These are phyloP conservation scores for Notoglanidium macrostoma DNA, from an alignment of 2,797 vertebrate genomes.

Conservation along the genomic window DNA sequence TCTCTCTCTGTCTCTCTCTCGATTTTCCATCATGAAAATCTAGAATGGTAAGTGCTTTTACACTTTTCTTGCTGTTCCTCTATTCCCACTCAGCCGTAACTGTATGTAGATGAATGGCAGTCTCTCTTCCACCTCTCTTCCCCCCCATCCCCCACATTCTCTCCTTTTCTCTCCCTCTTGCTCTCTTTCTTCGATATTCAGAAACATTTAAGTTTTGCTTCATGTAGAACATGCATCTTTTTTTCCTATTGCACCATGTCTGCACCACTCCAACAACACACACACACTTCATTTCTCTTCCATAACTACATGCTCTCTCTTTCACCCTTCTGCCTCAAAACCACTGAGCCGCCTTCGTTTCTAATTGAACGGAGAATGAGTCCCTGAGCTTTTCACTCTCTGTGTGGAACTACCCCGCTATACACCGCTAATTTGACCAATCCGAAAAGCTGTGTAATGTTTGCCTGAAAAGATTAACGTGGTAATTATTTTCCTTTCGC, in stretches of 20 bases:
- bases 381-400: background rate
- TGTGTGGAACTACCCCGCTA: background rate
- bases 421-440: background rate
- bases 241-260: background rate
- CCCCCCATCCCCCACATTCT: background rate
- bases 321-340: background rate
- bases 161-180: background rate
- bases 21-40: background rate
- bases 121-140: background rate
- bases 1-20: background rate
- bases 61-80: background rate
- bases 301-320: background rate
- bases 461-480: constrained; percentile 2
- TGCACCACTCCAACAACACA: background rate
- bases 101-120: background rate
- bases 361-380: background rate
- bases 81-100: background rate
- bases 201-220: background rate
- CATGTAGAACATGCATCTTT: background rate
- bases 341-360: background rate
- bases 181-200: background rate
- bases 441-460: background rate
- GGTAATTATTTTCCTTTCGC: background rate
- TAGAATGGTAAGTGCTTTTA: background rate
- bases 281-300: background rate